Conservation (phyloP, 2,113 vertebrate genomes). For the Amblyornis subalaris region DNA sequence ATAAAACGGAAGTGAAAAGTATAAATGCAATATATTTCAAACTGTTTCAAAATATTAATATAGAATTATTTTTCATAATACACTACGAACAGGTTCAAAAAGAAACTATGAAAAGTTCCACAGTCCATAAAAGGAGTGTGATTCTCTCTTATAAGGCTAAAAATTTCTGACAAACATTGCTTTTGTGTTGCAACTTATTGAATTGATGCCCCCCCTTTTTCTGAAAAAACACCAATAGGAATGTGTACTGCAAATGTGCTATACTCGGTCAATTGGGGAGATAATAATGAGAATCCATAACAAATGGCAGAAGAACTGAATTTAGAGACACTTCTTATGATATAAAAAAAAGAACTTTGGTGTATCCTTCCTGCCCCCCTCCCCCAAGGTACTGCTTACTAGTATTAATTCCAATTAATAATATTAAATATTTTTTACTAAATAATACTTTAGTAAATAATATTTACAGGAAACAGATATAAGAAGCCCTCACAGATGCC, state of each 20-base stretch:
- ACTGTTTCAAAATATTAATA: not conserved
- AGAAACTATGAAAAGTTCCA: not conserved
- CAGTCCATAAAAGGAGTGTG: not conserved
- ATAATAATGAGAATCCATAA: not conserved
- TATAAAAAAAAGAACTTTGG: not conserved
- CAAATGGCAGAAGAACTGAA: not conserved
- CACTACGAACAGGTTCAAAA: not conserved
- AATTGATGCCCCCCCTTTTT: not conserved
- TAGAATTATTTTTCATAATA: not conserved
- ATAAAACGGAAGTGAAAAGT: not conserved
- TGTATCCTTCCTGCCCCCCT: rapidly evolving
- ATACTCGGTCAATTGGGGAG: not conserved
- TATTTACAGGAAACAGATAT: not conserved
- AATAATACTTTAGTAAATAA: not conserved
- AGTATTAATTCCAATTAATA: not conserved
- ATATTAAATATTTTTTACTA: not conserved
- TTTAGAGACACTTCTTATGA: not conserved
- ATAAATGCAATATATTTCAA: not conserved
- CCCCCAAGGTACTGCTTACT: not conserved
- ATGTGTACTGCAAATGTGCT: not conserved
- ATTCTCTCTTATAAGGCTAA: not conserved
- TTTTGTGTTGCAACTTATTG: not conserved
- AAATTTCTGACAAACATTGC: not conserved
- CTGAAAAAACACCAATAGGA: not conserved
- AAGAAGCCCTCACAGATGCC: not conserved